phyloP scores from a whole-genome alignment of 2,797 vertebrate species.

The Discoglossus pictus region DNA sequence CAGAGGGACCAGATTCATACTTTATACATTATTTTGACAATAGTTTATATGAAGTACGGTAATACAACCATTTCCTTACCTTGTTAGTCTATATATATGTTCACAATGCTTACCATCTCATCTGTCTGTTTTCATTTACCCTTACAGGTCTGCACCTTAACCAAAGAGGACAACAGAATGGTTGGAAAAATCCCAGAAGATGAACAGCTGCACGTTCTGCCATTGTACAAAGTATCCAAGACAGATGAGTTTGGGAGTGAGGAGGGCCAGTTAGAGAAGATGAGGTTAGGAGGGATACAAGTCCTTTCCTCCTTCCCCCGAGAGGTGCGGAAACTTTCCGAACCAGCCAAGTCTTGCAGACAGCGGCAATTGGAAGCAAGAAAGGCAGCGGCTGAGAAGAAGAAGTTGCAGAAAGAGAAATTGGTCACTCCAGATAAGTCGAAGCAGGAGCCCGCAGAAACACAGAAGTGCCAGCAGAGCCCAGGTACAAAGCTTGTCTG shows the following conservation, averaged over 20 bases:
- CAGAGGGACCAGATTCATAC: too few species aligned
- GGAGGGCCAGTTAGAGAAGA: constrained; percentile 88
- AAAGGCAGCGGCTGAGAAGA: constrained; percentile 90
- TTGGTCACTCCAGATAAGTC: constrained; percentile 86
- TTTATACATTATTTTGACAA: too few species aligned
- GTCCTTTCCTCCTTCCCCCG: constrained; percentile 89
- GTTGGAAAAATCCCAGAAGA: constrained; percentile 87
- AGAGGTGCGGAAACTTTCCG: constrained; percentile 89
- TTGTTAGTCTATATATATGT: too few species aligned
- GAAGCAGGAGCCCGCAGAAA: constrained; percentile 67
- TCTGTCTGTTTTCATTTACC: background rate
- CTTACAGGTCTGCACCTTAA: constrained; percentile 92
- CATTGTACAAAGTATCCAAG: constrained; percentile 87
- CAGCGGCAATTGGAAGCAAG: constrained; percentile 92
- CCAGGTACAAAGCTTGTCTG: constrained; percentile 58
- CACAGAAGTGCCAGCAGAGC: constrained; percentile 59
- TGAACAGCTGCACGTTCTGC: constrained; percentile 95
- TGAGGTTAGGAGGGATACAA: constrained; percentile 89
- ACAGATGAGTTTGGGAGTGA: constrained; percentile 92
- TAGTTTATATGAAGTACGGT: too few species aligned
- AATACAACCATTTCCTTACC: too few species aligned
- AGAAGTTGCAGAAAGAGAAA: constrained; percentile 87
- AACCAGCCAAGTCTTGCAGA: constrained; percentile 94
- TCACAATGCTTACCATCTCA: too few species aligned
- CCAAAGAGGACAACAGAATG: constrained; percentile 93